These are phyloP conservation scores for Thalpophila matura DNA, from an alignment of 2,888 invertebrate genomes.

Conservation along the genomic window DNA sequence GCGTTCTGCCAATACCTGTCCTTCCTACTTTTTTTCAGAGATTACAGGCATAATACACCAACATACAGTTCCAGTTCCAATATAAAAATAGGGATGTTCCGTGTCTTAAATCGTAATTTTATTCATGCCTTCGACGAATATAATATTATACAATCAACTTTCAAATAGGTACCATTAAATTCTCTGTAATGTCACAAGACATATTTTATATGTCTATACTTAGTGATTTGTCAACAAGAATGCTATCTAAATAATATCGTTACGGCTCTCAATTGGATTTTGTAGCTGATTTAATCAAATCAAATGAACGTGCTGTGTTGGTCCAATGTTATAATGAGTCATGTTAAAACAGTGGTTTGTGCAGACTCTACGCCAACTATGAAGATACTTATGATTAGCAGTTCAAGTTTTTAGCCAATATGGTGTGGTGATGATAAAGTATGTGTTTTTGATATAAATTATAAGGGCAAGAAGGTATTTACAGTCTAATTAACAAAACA, in stretches of 20 bases:
- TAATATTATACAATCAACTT: constrained; percentile 58
- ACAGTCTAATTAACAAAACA: too few species aligned
- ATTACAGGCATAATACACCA: constrained; percentile 13
- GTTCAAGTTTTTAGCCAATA: too few species aligned
- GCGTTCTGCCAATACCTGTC: neutral
- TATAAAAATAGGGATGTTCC: constrained; percentile 59
- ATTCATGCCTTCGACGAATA: constrained; percentile 46
- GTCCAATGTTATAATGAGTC: constrained; percentile 2
- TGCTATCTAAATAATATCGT: constrained; percentile 28
- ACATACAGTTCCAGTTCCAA: constrained; percentile 38
- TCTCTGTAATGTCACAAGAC: constrained; percentile 21
- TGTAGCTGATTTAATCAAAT: constrained; percentile 33
- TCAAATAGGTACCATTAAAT: constrained; percentile 24
- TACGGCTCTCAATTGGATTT: constrained; percentile 28
- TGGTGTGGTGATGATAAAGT: too few species aligned
- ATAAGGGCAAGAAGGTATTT: too few species aligned
- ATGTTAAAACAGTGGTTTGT: constrained; percentile 16
- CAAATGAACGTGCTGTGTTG: constrained; percentile 22
- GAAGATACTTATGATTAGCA: too few species aligned
- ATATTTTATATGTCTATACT: neutral
- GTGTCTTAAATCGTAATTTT: constrained; percentile 52
- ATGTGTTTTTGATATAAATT: too few species aligned
- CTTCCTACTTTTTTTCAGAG: neutral
- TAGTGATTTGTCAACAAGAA: constrained; percentile 11
- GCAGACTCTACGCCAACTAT: neutral